Evolutionary conservation across 1,140 invertebrate genomes (phyloP), one percentile per base, ranked within the genome.

Genomic region (Diachasmimorpha longicaudata): DNA sequence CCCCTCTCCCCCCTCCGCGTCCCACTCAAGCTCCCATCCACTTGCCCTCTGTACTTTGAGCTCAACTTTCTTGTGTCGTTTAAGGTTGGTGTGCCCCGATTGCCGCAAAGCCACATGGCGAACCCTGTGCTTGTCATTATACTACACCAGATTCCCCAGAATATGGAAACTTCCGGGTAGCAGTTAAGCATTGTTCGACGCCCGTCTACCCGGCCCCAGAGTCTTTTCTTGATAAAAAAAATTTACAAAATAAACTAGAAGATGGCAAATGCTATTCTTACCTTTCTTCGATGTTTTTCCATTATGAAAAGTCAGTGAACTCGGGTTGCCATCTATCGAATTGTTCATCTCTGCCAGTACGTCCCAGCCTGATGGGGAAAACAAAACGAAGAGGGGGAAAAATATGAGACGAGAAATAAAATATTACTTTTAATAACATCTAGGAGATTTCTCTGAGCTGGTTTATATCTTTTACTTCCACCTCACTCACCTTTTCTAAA

Each of bases 321-420:
- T 91, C 36, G 91, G 91, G 83, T 91, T 91, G 52, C 90, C 90
- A 85, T 91, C 91, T 81, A 92, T 88, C 36, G 90, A 91, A 84
- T 91, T 91, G 86, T 91, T 91, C 85, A 91, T 85, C 80, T 91
- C 91, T 25, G 87, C 84, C 77, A 83, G 84, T 23, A 80, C 78
- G 31, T 89, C 89, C 86, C 87, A 89, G 79, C 85, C 85, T 90
- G 81, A 44, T 82, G 21, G n/a, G 23, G 70, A 79, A 74, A 78
- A 80, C 23, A 74, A 68, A 39, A 63, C n/a, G 13, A 52, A 39
- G 42, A 16, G 25, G 25, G 36, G 36, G 16, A 39, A 39, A 68
- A 9, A 66, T 31, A 5, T 66, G 23, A 58, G 23, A 13, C 16
- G 11, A 58, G 23, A 58, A 36, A 66, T 31, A 66, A 66, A 31